Conservation (phyloP, 2,888 invertebrate genomes). For the Oxystoma pomonae region DNA sequence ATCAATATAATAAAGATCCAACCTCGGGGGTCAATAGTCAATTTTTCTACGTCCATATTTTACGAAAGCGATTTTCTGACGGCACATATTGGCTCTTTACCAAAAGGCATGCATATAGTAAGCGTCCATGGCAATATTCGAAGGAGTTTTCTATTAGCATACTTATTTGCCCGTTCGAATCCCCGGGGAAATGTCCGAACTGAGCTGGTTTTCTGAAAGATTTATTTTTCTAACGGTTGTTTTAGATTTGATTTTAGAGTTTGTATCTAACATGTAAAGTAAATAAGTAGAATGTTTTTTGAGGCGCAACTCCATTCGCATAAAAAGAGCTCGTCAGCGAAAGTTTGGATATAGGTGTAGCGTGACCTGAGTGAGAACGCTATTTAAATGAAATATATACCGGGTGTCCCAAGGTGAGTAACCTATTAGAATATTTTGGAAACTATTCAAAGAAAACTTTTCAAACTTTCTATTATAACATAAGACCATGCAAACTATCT, state of each 20-base stretch:
- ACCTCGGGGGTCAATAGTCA: conserved; percentile 9
- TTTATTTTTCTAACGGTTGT: neutral
- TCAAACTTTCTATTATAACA: too few species aligned
- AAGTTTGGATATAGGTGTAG: too few species aligned
- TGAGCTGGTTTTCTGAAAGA: neutral
- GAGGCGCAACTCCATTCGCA: too few species aligned
- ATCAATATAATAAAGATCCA: neutral
- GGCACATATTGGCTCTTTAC: conserved; percentile 45
- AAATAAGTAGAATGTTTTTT: too few species aligned
- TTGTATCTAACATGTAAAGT: too few species aligned
- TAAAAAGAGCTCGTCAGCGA: too few species aligned
- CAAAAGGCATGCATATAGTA: conserved; percentile 7
- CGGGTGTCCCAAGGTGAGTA: too few species aligned
- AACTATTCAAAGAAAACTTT: too few species aligned
- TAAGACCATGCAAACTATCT: too few species aligned
- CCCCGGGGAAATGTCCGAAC: neutral
- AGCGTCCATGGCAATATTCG: conserved; percentile 38
- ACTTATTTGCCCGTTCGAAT: conserved; percentile 19
- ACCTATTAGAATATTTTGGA: too few species aligned
- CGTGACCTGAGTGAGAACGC: too few species aligned
- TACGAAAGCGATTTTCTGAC: conserved; percentile 44
- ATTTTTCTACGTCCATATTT: conserved; percentile 45
- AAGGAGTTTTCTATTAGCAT: conserved; percentile 31
- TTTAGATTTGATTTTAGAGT: neutral
- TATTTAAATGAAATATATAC: too few species aligned